These are phyloP conservation scores for Amphiduros pacificus DNA, from an alignment of 2,888 invertebrate genomes.

Conservation along the genomic window DNA sequence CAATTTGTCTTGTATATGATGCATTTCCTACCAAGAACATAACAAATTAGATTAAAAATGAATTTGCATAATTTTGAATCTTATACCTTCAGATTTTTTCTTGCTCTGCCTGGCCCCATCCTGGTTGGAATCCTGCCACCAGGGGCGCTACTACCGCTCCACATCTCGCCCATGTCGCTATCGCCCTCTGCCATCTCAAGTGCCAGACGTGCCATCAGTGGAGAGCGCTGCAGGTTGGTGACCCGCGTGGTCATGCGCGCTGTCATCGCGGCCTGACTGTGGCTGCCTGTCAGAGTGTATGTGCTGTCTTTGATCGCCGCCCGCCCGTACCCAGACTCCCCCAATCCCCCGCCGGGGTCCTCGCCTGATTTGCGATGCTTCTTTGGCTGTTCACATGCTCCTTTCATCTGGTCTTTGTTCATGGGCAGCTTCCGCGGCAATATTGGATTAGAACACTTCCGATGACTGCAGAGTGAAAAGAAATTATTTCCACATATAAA, in stretches of 20 bases:
- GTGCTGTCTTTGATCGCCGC: background rate
- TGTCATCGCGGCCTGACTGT: background rate
- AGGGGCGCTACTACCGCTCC: no score
- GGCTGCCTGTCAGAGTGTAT: background rate
- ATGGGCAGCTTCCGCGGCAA: slow-evolving; percentile 35
- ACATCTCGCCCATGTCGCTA: no score
- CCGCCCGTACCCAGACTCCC: background rate
- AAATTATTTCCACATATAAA: background rate
- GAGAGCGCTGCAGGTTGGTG: slow-evolving; percentile 9
- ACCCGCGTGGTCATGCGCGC: background rate
- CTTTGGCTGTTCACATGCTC: background rate
- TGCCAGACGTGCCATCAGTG: slow-evolving; percentile 1
- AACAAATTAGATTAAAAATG: no score
- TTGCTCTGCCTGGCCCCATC: no score
- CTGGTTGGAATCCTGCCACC: no score
- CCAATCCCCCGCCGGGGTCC: background rate
- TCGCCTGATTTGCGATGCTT: no score
- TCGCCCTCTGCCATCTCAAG: no score
- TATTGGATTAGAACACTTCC: slow-evolving; percentile 39
- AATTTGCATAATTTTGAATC: no score
- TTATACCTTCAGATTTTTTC: no score
- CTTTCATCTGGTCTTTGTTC: no score
- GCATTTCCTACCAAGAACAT: no score
- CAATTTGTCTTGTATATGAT: no score
- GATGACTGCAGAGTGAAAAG: slow-evolving; percentile 29